Evolutionary conservation across 92 coral and sea anemone genomes (phyloP).

Genomic region (Siderastrea siderea): DNA sequence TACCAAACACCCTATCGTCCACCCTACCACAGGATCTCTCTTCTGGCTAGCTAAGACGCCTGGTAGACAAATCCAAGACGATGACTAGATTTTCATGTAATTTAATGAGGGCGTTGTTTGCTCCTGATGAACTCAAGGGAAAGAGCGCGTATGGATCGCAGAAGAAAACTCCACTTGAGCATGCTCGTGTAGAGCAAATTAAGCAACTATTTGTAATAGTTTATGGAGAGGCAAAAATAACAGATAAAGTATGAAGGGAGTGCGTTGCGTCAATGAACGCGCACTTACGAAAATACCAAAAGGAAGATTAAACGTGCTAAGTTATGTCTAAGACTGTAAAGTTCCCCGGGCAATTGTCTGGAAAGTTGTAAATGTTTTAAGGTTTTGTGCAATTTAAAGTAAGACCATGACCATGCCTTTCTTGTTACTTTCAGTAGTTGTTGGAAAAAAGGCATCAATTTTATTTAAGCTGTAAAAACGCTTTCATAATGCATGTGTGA

Average conservation of each 20-base stretch:
- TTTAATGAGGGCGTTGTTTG: background rate
- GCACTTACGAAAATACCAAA: background rate
- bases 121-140: background rate
- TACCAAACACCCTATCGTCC: background rate
- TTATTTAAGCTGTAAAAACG: too few relatives aligned
- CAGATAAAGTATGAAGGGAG: background rate
- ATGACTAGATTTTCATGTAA: background rate
- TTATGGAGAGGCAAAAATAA: background rate
- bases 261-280: background rate
- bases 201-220: background rate
- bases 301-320: too few relatives aligned
- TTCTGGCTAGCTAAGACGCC: background rate
- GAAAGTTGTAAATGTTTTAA: too few relatives aligned
- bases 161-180: background rate
- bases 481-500: too few relatives aligned
- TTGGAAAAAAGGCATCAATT: too few relatives aligned
- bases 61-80: background rate
- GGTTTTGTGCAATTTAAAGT: too few relatives aligned
- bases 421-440: too few relatives aligned
- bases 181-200: background rate
- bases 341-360: too few relatives aligned
- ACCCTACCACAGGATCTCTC: background rate
- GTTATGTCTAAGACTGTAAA: too few relatives aligned
- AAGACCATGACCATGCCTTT: too few relatives aligned
- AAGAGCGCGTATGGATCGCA: background rate